Evolutionary conservation across 2,888 invertebrate species (phyloP).

Genomic region (Mechanitis messenoides): DNA sequence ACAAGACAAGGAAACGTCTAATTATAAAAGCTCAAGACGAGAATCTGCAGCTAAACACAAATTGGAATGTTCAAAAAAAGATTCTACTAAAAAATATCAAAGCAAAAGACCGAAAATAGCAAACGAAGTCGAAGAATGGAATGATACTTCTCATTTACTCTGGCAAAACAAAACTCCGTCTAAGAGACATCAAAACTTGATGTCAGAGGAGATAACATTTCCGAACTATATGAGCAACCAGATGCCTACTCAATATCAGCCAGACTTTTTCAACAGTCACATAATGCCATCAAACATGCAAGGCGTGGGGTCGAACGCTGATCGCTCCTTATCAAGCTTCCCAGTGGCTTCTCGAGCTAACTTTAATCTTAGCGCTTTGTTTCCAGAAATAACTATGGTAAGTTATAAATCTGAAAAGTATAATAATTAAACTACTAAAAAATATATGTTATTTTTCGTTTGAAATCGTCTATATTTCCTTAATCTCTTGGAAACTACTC

Average conservation of each 20-base stretch:
- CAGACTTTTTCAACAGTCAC: slow-evolving; percentile 66
- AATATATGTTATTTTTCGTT: too few relatives aligned
- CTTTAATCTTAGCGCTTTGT: slow-evolving; percentile 88
- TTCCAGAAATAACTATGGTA: slow-evolving; percentile 87
- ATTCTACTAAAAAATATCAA: slow-evolving; percentile 63
- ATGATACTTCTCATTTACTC: slow-evolving; percentile 51
- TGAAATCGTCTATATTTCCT: too few relatives aligned
- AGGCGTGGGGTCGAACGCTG: slow-evolving; percentile 53
- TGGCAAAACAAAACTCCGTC: slow-evolving; percentile 62
- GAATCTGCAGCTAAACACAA: slow-evolving; percentile 67
- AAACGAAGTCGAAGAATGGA: slow-evolving; percentile 64
- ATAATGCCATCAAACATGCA: slow-evolving; percentile 63
- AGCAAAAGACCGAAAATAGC: slow-evolving; percentile 59
- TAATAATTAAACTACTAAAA: neutral
- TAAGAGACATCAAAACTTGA: slow-evolving; percentile 57
- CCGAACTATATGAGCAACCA: slow-evolving; percentile 66
- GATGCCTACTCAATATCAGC: slow-evolving; percentile 62
- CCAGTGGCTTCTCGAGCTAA: slow-evolving; percentile 78
- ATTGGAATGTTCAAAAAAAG: slow-evolving; percentile 69
- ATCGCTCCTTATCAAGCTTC: slow-evolving; percentile 55
- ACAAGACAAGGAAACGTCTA: slow-evolving; percentile 53
- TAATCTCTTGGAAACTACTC: too few relatives aligned
- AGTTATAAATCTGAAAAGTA: slow-evolving; percentile 31
- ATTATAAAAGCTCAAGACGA: slow-evolving; percentile 56
- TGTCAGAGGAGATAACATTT: slow-evolving; percentile 60